These are phyloP conservation scores for Myotis lucifugus DNA, from an alignment of 2,113 vertebrate species.

Conservation along the genomic window DNA sequence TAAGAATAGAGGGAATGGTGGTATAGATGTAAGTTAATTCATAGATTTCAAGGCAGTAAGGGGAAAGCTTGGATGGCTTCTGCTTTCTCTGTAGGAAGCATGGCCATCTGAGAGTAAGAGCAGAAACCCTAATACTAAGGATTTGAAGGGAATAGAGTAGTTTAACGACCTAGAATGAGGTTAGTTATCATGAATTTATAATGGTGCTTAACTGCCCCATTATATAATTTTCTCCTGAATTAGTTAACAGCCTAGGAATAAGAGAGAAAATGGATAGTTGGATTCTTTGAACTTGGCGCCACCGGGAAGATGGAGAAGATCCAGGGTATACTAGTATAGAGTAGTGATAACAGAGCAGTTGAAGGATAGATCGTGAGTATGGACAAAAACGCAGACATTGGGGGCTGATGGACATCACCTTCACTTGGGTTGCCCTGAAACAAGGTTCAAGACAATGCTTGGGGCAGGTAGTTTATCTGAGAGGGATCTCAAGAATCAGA, in stretches of 20 bases:
- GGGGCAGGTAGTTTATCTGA: not conserved
- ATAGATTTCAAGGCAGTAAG: not conserved
- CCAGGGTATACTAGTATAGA: not conserved
- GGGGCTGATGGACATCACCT: not conserved
- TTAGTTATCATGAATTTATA: not conserved
- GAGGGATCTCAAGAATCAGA: not conserved
- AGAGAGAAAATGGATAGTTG: not conserved
- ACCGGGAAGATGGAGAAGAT: not conserved
- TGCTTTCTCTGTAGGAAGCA: not conserved
- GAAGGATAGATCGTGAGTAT: not conserved
- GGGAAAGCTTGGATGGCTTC: not conserved
- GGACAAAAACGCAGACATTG: not conserved
- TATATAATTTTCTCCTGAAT: not conserved
- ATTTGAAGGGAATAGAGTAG: not conserved
- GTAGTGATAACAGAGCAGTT: not conserved
- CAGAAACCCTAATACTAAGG: not conserved
- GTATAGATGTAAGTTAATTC: not conserved
- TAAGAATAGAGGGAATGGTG: not conserved
- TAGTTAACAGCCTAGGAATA: not conserved
- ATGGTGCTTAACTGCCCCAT: not conserved
- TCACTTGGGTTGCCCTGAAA: not conserved
- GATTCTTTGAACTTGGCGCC: not conserved
- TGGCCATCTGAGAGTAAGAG: not conserved
- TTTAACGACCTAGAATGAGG: not conserved
- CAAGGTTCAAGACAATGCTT: not conserved